Percentiles rank a stretch among this genome's conserved stretches.
Evolutionary conservation across 1,140 invertebrate species (phyloP).

Genomic region (Nomia melanderi): DNA sequence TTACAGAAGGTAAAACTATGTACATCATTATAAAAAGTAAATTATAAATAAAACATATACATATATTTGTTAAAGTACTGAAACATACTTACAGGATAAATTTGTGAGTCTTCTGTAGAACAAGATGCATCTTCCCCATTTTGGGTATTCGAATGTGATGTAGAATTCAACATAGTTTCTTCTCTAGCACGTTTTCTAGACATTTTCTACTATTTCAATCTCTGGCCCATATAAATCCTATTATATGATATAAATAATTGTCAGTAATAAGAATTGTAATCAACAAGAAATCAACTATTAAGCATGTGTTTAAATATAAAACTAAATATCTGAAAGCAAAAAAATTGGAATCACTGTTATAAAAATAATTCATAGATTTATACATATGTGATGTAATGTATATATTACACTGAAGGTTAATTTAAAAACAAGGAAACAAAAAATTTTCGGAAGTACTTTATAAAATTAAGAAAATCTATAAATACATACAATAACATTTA

Average conservation of each 20-base stretch:
- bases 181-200: conserved; percentile 70
- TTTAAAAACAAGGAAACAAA: not conserved
- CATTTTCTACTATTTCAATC: conserved; percentile 63
- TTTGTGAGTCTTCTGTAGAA: conserved; percentile 62
- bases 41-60: not conserved
- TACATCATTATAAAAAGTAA: not conserved
- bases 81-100: conserved; percentile 63
- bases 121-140: conserved; percentile 66
- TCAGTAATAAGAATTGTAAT: not conserved
- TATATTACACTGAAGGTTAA: too few species aligned
- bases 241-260: conserved; percentile 14
- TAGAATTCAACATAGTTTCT: conserved; percentile 64
- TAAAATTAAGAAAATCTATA: not conserved
- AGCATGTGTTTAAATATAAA: too few species aligned
- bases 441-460: not conserved
- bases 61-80: not conserved
- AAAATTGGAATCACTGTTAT: too few species aligned
- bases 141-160: conserved; percentile 42
- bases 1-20: not conserved
- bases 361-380: too few species aligned
- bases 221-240: conserved; percentile 54
- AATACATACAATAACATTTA: not conserved
- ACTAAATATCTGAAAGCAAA: too few species aligned
- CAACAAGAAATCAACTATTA: too few species aligned
- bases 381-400: too few species aligned